phyloP scores from a whole-genome alignment of 1,140 invertebrate species.

The Andrena cerasifolii region DNA sequence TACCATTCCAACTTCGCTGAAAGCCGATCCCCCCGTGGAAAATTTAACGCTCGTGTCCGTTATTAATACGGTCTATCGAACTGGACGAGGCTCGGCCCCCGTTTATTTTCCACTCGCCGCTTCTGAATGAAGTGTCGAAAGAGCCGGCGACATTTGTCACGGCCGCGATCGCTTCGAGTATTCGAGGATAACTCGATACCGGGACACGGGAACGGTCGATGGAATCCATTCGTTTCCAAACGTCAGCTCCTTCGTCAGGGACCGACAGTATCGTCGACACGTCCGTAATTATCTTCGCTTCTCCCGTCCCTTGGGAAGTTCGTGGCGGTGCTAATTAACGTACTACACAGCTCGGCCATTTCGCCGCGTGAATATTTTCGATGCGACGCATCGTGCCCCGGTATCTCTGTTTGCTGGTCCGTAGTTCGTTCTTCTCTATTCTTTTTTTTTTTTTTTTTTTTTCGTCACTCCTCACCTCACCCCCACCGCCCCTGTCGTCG shows the following conservation, averaged over 20 bases:
- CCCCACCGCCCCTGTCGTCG: too few relatives aligned
- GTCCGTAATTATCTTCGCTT: constrained; percentile 64
- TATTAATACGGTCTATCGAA: constrained; percentile 29
- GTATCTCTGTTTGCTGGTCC: constrained; percentile 26
- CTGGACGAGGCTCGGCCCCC: background rate
- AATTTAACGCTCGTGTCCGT: background rate
- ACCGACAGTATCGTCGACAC: constrained; percentile 66
- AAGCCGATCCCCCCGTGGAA: background rate
- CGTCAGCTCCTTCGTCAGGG: constrained; percentile 65
- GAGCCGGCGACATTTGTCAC: constrained; percentile 46
- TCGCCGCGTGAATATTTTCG: constrained; percentile 63
- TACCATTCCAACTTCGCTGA: background rate
- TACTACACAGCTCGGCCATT: constrained; percentile 63
- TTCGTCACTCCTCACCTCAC: too few relatives aligned
- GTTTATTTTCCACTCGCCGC: background rate
- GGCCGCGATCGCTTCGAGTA: constrained; percentile 28
- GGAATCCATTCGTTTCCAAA: constrained; percentile 64
- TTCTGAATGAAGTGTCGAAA: constrained; percentile 28
- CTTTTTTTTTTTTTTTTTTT: too few relatives aligned
- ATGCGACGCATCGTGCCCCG: constrained; percentile 34
- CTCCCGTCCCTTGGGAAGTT: constrained; percentile 57
- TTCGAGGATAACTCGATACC: constrained; percentile 41
- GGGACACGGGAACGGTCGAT: constrained; percentile 37
- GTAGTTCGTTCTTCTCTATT: too few relatives aligned
- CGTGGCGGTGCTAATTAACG: constrained; percentile 62